These are phyloP conservation scores for Antechinus stuartii DNA, from an alignment of 2,113 vertebrate genomes.

Conservation along the genomic window DNA sequence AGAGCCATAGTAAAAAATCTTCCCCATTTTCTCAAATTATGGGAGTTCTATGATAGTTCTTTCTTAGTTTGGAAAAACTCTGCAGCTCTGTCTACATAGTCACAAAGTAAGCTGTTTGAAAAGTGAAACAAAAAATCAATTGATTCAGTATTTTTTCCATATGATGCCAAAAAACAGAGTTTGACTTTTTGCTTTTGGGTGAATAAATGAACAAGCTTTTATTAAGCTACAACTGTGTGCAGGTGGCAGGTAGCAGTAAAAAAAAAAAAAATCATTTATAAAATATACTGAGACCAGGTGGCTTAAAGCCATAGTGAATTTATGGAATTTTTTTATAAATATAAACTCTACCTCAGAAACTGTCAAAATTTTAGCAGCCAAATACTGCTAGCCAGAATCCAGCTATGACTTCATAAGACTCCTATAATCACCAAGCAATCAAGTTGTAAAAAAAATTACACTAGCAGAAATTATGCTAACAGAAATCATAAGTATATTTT, in stretches of 20 bases:
- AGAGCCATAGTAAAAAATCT: conserved; percentile 15
- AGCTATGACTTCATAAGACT: conserved; percentile 39
- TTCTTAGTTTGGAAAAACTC: neutral
- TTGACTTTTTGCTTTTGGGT: neutral
- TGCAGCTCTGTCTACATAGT: neutral
- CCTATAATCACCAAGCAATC: conserved; percentile 5
- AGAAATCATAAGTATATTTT: conserved; percentile 42
- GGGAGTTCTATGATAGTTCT: neutral
- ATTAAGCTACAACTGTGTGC: neutral
- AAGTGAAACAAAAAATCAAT: neutral
- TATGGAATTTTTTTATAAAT: conserved; percentile 19
- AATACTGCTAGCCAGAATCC: conserved; percentile 9
- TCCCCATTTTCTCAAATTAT: neutral
- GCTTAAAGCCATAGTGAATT: conserved; percentile 38
- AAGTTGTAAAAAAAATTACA: conserved; percentile 35
- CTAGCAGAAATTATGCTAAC: conserved; percentile 35
- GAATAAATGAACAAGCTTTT: neutral
- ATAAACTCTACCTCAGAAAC: neutral
- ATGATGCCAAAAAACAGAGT: neutral
- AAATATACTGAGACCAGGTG: conserved; percentile 23
- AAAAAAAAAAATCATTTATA: conserved; percentile 42
- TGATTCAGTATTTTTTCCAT: neutral
- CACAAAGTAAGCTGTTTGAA: neutral
- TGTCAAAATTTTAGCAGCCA: conserved; percentile 49
- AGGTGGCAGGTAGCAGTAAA: neutral